Evolutionary conservation across 2,113 vertebrate species (phyloP), one percentile per base, ranked within the genome.

Genomic region (Pterocles gutturalis): DNA sequence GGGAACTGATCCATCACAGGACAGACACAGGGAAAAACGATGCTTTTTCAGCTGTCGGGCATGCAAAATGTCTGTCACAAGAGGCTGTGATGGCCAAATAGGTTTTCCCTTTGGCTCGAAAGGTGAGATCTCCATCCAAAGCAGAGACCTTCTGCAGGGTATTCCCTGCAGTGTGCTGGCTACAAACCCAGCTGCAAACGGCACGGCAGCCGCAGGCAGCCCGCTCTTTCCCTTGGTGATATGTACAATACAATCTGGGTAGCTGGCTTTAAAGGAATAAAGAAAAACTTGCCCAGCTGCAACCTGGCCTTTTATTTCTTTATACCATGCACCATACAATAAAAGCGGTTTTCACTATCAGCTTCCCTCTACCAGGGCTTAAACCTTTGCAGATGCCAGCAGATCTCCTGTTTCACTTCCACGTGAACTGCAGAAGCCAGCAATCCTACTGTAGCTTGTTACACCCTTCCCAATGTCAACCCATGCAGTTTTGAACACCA

Each of bases 351-450:
- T 78, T 76, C 43, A 13, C 51, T 9, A 86, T 60, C 88, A 54
- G 48, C 53, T 8, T 53, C 58, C 58, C 28, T 49, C 76, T 43
- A 34, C 11, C 46, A 71, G 34, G 64, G 12, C 55, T 91, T 62
- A 70, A 91, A 87, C 46, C 71, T 80, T 45, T 41, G 64, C 55
- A 60, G 83, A 28, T 5, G 25, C 45, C 58, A 70, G 76, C 55
- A 89, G 67, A 81, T 54, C 87, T 83, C 54, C 51, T 51, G 20
- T 77, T 89, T 72, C 54, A 33, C 69, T 89, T 86, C 78, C 93
- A 62, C 0, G 0, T 45, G 64, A 81, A 36, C 29, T 45, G 60
- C 83, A 66, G 71, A 83, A 86, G 76, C 45, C 83, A 78, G 46
- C 25, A 79, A 66, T 67, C 49, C 69, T 61, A 18, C 58, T 7